Conservation (phyloP, 1,140 invertebrate species). For the Andricus grossulariae region DNA sequence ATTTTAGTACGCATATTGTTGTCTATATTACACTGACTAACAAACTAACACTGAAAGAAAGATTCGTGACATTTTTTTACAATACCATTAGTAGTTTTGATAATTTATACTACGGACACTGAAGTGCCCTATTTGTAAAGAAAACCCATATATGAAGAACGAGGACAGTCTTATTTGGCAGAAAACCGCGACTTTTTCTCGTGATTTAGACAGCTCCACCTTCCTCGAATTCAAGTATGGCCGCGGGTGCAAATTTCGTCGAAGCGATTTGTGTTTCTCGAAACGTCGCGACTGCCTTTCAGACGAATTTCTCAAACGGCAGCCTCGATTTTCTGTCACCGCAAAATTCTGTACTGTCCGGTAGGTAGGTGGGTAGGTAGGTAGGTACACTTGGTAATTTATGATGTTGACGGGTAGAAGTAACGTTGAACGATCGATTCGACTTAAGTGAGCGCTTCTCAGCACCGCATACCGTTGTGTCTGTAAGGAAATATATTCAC, state of each 20-base stretch:
- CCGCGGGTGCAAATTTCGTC: neutral
- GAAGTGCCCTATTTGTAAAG: too few relatives aligned
- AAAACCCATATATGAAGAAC: too few relatives aligned
- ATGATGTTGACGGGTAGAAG: constrained; percentile 43
- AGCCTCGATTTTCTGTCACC: neutral
- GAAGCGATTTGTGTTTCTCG: neutral
- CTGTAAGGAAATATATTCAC: constrained; percentile 14
- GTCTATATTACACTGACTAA: too few relatives aligned
- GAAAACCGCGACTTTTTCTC: too few relatives aligned
- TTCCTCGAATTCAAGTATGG: neutral
- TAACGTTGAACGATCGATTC: constrained; percentile 55
- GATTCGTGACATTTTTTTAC: too few relatives aligned
- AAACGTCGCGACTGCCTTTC: constrained; percentile 31
- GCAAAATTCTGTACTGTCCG: constrained; percentile 4
- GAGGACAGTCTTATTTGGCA: too few relatives aligned
- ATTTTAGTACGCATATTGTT: too few relatives aligned
- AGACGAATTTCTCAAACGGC: neutral
- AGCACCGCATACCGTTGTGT: constrained; percentile 48
- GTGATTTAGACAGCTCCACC: too few relatives aligned
- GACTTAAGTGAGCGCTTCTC: constrained; percentile 57
- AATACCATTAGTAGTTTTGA: too few relatives aligned
- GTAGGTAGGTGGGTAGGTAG: too few relatives aligned
- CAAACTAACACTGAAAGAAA: too few relatives aligned
- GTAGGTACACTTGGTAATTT: constrained; percentile 42
- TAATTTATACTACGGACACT: too few relatives aligned